These are phyloP conservation scores for Branchellion lobata DNA, from an alignment of 2,888 invertebrate genomes.

Conservation along the genomic window DNA sequence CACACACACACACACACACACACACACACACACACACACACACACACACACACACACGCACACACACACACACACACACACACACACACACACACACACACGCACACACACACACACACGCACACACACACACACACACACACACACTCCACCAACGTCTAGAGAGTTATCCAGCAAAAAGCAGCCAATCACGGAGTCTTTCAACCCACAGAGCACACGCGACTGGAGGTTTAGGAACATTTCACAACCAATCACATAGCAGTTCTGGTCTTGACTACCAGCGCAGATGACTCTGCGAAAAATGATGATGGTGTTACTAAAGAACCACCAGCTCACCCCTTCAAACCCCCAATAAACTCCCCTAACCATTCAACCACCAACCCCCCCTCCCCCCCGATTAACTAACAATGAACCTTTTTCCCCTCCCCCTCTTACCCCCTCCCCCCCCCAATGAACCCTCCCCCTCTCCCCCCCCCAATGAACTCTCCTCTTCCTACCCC, in stretches of 20 bases:
- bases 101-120: neutral
- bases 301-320: neutral
- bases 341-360: neutral
- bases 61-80: no score
- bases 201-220: constrained; percentile 74
- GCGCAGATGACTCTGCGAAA: constrained; percentile 76
- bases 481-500: neutral
- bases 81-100: constrained; percentile 5
- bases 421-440: neutral
- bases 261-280: constrained; percentile 83
- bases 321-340: neutral
- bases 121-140: neutral
- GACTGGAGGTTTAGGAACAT: constrained; percentile 12
- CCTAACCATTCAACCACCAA: neutral
- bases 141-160: constrained; percentile 71
- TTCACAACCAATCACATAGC: constrained; percentile 10
- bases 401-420: no score
- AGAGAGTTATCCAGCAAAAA: constrained; percentile 85
- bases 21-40: no score
- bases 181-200: constrained; percentile 78
- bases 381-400: no score
- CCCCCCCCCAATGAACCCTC: no score
- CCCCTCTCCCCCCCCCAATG: no score
- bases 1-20: neutral
- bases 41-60: no score